Evolutionary conservation across 2,797 vertebrate genomes (phyloP), one percentile per base, ranked within the genome.

Genomic region (Sebastiscus albofasciatus): DNA sequence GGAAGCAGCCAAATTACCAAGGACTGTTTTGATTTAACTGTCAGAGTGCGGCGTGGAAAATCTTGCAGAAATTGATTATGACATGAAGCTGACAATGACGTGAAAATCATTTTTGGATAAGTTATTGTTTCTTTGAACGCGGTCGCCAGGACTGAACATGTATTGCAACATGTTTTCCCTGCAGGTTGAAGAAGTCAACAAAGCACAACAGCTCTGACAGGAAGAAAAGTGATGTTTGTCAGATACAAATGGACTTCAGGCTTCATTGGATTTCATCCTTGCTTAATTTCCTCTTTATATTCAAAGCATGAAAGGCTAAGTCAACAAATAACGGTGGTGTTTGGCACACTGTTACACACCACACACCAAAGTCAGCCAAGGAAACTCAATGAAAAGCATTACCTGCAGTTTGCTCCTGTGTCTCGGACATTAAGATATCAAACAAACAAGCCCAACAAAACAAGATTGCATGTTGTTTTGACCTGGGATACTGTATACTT

Each of bases 11-110:
- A 87, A 93, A 92, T 93, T 87, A 90, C 89, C 87, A 77, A 82
- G 84, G 84, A 87, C 86, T 92, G 91, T 93, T 94, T 90, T 91
- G 90, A 90, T 92, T 93, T 87, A 84, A 68, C 88, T 90, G 87
- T 90, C 83, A 10, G 79, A 82, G 55, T 78, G 84, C 58, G 77
- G 87, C 8, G 72, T 87, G 85, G 92, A 90, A 92, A 87, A 83
- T 87, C 72, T 79, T 77, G 31, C 34, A 70, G 67, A 82, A 93
- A 93, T 87, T 81, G 81, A 91, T 84, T 36, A 71, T 89, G 88
- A 92, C 89, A 61, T 4, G 70, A 72, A 79, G 87, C 76, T 88
- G 91, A 92, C 89, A 88, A 85, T 89, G 84, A 92, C 76, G 74
- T 68, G 89, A 86, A 91, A 89, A 92, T 90, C 59, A 75, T 87